These are phyloP conservation scores for Drosophila sp. DNA, from an alignment of 1,140 invertebrate genomes.

Conservation along the genomic window DNA sequence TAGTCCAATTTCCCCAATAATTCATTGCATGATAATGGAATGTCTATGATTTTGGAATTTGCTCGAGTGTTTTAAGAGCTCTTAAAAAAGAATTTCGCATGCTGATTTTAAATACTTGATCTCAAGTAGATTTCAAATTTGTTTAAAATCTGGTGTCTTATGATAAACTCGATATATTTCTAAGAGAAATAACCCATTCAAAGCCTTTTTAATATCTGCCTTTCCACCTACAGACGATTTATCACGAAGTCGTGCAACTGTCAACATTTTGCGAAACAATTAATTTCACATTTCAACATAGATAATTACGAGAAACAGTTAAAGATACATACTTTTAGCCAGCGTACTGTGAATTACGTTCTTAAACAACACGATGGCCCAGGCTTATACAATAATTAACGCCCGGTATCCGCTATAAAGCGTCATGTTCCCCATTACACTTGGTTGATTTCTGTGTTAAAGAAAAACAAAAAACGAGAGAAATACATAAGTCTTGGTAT, in stretches of 20 bases:
- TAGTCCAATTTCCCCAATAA: conserved; percentile 14
- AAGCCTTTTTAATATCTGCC: not conserved
- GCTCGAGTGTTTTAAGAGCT: too few relatives aligned
- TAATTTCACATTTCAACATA: conserved; percentile 32
- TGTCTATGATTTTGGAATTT: too few relatives aligned
- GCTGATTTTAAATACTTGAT: too few relatives aligned
- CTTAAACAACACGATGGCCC: conserved; percentile 12
- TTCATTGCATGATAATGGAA: too few relatives aligned
- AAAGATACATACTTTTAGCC: conserved; percentile 27
- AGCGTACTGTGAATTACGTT: conserved; percentile 34
- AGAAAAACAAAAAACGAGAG: conserved; percentile 2
- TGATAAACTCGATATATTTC: too few relatives aligned
- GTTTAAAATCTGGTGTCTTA: too few relatives aligned
- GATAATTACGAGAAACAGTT: conserved; percentile 41
- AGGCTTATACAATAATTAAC: conserved; percentile 43
- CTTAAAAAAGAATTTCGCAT: too few relatives aligned
- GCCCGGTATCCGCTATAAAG: conserved; percentile 39
- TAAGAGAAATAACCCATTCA: too few relatives aligned
- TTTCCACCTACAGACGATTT: not conserved
- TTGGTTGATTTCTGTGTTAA: conserved; percentile 57
- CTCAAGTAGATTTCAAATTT: too few relatives aligned
- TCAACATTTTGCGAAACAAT: conserved; percentile 21
- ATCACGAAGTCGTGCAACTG: conserved; percentile 7
- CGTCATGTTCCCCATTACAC: conserved; percentile 50
- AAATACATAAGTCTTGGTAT: conserved; percentile 45